Percentiles rank a stretch among this genome's conserved stretches.
Conservation (phyloP, 1,140 invertebrate genomes). For the Penaeus indicus region DNA sequence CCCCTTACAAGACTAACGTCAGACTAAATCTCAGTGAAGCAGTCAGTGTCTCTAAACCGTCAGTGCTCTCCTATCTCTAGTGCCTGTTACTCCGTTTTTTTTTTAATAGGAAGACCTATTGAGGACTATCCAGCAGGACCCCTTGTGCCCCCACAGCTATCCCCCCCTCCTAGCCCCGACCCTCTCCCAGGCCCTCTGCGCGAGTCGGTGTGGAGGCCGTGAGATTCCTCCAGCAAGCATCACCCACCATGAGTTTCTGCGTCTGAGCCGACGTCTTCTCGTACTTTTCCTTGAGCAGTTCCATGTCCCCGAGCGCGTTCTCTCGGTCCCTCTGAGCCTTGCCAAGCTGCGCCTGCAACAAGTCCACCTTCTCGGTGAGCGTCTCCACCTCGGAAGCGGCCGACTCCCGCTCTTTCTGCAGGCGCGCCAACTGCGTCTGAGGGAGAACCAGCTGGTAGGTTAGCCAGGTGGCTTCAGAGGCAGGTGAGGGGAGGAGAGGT, state of each 20-base stretch:
- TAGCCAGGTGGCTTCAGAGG: slow-evolving; percentile 49
- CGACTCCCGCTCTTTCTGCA: slow-evolving; percentile 89
- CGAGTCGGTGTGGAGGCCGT: not conserved
- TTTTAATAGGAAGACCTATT: no score
- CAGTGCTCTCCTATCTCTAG: no score
- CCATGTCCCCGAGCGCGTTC: slow-evolving; percentile 85
- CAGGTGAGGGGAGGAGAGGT: slow-evolving; percentile 33
- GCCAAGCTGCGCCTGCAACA: slow-evolving; percentile 82
- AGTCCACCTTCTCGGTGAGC: slow-evolving; percentile 81
- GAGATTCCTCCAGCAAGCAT: slow-evolving; percentile 29
- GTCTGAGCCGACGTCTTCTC: slow-evolving; percentile 83
- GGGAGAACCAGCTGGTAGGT: slow-evolving; percentile 59
- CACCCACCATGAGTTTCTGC: slow-evolving; percentile 71
- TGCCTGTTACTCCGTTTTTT: no score
- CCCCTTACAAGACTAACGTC: no score
- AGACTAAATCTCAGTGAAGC: no score
- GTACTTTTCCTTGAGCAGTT: slow-evolving; percentile 87
- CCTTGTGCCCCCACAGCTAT: not conserved
- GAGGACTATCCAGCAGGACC: no score
- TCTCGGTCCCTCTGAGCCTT: slow-evolving; percentile 89
- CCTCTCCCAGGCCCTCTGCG: not conserved
- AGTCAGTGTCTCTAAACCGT: no score
- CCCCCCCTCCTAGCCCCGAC: not conserved
- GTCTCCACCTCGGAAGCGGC: slow-evolving; percentile 85
- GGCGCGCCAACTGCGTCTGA: slow-evolving; percentile 79